phyloP scores from a whole-genome alignment of 2,113 vertebrate species.

The Pachyramphus minor region DNA sequence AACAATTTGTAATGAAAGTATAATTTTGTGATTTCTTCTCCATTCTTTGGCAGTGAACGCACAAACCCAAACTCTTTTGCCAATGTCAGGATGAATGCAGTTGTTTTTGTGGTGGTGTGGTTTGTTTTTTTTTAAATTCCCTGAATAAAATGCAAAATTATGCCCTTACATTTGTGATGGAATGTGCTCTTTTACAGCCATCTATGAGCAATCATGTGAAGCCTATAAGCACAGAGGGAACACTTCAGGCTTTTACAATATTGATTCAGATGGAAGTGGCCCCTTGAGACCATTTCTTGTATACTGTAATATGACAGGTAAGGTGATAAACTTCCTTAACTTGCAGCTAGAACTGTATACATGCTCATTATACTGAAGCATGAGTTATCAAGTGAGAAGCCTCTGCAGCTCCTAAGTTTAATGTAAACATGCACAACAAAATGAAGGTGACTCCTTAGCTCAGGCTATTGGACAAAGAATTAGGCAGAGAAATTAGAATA shows the following conservation, averaged over 20 bases:
- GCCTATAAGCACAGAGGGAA: conserved; percentile 93
- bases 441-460: neutral
- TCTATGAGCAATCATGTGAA: conserved; percentile 93
- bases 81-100: fast-evolving
- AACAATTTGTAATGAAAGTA: neutral
- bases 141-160: conserved; percentile 6
- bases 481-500: conserved; percentile 3
- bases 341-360: conserved; percentile 1
- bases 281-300: conserved; percentile 84
- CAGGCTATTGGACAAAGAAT: neutral
- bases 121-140: neutral
- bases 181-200: conserved; percentile 73
- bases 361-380: conserved; percentile 10
- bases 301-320: conserved; percentile 96
- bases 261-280: conserved; percentile 93
- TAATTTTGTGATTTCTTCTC: neutral
- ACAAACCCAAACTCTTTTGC: neutral
- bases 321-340: conserved; percentile 60
- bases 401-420: neutral
- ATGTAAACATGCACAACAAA: neutral
- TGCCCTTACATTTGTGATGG: neutral
- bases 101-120: too few species aligned
- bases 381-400: neutral
- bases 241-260: conserved; percentile 85
- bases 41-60: neutral